phyloP scores from a whole-genome alignment of 2,888 invertebrate species.

The Drosophila anceps region DNA sequence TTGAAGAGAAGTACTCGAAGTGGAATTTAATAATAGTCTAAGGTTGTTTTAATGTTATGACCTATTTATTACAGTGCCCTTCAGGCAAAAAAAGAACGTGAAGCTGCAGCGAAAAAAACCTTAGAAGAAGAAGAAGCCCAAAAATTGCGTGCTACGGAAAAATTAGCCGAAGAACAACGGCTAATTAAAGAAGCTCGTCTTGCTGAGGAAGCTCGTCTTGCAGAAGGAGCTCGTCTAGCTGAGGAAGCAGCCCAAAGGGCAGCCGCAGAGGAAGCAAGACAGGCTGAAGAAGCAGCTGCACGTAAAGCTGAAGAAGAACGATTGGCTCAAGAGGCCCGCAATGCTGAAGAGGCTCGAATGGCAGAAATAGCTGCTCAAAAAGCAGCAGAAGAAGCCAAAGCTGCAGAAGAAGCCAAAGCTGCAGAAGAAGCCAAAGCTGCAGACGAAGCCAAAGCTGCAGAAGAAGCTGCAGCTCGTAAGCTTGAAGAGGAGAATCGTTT shows the following conservation, averaged over 20 bases:
- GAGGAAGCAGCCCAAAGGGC: conserved; percentile 86
- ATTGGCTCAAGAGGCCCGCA: conserved; percentile 83
- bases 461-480: conserved; percentile 84
- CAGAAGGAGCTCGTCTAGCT: conserved; percentile 84
- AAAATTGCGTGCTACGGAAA: conserved; percentile 84
- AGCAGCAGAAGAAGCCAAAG: conserved; percentile 86
- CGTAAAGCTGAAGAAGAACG: conserved; percentile 75
- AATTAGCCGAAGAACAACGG: conserved; percentile 11
- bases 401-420: too few species aligned
- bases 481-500: conserved; percentile 88
- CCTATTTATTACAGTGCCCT: conserved; percentile 84
- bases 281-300: conserved; percentile 86
- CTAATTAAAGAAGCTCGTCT: conserved; percentile 2
- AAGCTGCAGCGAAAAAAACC: conserved; percentile 84
- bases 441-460: conserved; percentile 85
- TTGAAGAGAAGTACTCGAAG: conserved; percentile 84
- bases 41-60: neutral
- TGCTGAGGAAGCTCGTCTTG: conserved; percentile 84
- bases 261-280: conserved; percentile 85
- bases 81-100: conserved; percentile 87
- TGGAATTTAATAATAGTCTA: neutral
- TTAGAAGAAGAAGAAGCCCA: conserved; percentile 81
- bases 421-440: too few species aligned
- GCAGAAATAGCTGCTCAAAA: conserved; percentile 86
- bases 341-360: conserved; percentile 85